Evolutionary conservation across 1,140 invertebrate species (phyloP).

Genomic region (Cydia strobilella): DNA sequence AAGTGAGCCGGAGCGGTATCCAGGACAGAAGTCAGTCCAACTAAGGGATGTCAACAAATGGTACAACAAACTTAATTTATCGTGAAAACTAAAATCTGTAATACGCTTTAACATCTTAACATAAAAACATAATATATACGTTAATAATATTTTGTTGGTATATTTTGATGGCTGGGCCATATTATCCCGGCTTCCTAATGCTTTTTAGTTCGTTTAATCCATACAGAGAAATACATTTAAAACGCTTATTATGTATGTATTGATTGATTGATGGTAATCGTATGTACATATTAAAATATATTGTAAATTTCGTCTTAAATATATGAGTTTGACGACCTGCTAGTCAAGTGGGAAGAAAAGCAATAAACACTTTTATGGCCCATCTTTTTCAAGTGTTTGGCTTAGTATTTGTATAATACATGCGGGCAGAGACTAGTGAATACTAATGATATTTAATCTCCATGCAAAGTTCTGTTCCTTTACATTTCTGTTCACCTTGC

Average conservation of each 20-base stretch:
- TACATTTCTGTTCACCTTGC: too few relatives aligned
- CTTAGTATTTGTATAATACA: slow-evolving; percentile 35
- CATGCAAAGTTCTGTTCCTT: too few relatives aligned
- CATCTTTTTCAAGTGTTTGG: slow-evolving; percentile 50
- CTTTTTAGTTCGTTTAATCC: slow-evolving; percentile 30
- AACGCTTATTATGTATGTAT: slow-evolving; percentile 45
- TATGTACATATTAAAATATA: slow-evolving; percentile 72
- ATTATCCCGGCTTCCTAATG: slow-evolving; percentile 27
- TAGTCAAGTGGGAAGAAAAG: slow-evolving; percentile 63
- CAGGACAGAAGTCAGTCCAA: too few relatives aligned
- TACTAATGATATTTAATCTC: not conserved
- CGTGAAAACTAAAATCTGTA: too few relatives aligned
- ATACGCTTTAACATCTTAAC: not conserved
- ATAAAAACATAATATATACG: not conserved
- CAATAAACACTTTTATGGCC: slow-evolving; percentile 67
- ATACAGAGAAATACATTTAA: slow-evolving; percentile 24
- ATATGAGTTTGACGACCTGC: slow-evolving; percentile 60
- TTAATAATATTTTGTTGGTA: slow-evolving; percentile 21
- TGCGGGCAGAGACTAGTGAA: not conserved
- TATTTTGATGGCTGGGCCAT: slow-evolving; percentile 17
- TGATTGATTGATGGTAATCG: slow-evolving; percentile 69
- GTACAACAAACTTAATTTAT: too few relatives aligned
- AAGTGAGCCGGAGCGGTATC: too few relatives aligned
- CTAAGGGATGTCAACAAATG: too few relatives aligned
- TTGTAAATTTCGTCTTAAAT: slow-evolving; percentile 66